Evolutionary conservation across 2,888 invertebrate genomes (phyloP).

Genomic region (Plagiodera versicolora): DNA sequence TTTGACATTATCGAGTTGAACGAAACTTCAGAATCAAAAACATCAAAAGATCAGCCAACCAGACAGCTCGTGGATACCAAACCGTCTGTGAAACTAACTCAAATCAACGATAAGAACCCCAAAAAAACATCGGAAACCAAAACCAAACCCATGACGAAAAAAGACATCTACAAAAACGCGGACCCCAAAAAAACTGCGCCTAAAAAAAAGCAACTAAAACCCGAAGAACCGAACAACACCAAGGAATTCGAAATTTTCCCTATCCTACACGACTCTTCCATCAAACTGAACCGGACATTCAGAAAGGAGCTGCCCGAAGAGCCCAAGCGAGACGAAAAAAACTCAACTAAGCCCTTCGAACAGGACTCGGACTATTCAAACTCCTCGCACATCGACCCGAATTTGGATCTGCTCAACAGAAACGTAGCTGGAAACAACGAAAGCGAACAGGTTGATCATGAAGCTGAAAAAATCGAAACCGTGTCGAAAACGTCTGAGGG

Average conservation of each 20-base stretch:
- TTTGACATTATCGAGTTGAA: constrained; percentile 54
- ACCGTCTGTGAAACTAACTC: constrained; percentile 20
- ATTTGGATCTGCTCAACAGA: constrained; percentile 58
- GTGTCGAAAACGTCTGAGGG: neutral
- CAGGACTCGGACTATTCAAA: constrained; percentile 3
- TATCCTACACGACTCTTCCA: constrained; percentile 41
- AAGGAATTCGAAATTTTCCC: constrained; percentile 52
- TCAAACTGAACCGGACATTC: constrained; percentile 50
- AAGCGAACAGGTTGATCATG: constrained; percentile 32
- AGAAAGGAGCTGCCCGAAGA: constrained; percentile 48
- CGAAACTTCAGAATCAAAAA: constrained; percentile 44
- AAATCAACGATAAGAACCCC: constrained; percentile 18
- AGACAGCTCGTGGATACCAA: constrained; percentile 17
- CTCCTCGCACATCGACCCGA: constrained; percentile 46
- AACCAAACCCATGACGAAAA: constrained; percentile 39
- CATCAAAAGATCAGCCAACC: constrained; percentile 12
- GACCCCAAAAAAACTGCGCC: constrained; percentile 32
- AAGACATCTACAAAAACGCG: constrained; percentile 35
- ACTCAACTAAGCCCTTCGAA: neutral
- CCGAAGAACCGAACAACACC: constrained; percentile 38
- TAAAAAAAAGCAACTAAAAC: constrained; percentile 10
- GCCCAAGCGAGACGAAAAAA: neutral
- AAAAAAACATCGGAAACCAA: constrained; percentile 19
- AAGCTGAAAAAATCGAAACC: constrained; percentile 4
- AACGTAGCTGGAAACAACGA: constrained; percentile 38